Conservation (phyloP, 2,113 vertebrate species). For the Dissostichus mawsoni region DNA sequence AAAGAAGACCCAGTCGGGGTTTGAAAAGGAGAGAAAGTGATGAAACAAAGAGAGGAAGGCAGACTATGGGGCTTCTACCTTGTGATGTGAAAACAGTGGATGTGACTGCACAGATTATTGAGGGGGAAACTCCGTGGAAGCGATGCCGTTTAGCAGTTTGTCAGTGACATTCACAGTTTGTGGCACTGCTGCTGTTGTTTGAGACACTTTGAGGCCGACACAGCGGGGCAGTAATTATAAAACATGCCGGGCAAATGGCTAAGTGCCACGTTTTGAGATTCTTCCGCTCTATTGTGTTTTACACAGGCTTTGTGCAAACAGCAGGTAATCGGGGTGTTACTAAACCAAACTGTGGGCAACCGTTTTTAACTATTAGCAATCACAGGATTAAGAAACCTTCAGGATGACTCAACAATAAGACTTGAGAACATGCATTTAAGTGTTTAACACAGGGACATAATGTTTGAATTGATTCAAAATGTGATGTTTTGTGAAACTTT, state of each 20-base stretch:
- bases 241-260: constrained; percentile 3
- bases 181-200: constrained; percentile 16
- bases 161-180: constrained; percentile 44
- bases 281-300: not conserved
- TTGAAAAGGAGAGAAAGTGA: not conserved
- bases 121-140: not conserved
- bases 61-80: not conserved
- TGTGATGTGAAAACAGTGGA: constrained; percentile 19
- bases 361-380: not conserved
- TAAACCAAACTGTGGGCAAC: not conserved
- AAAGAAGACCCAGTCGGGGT: not conserved
- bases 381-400: not conserved
- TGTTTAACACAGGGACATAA: not conserved
- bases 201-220: constrained; percentile 11
- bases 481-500: not conserved
- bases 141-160: not conserved
- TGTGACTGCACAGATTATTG: not conserved
- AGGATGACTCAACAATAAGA: not conserved
- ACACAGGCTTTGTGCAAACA: not conserved
- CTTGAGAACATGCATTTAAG: not conserved
- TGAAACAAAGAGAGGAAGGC: not conserved
- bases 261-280: not conserved
- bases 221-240: constrained; percentile 13
- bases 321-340: not conserved
- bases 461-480: constrained; percentile 4